Base-by-base conservation (phyloP, 2,888 invertebrate genomes). In the Trissolcus japonicus region DNA sequence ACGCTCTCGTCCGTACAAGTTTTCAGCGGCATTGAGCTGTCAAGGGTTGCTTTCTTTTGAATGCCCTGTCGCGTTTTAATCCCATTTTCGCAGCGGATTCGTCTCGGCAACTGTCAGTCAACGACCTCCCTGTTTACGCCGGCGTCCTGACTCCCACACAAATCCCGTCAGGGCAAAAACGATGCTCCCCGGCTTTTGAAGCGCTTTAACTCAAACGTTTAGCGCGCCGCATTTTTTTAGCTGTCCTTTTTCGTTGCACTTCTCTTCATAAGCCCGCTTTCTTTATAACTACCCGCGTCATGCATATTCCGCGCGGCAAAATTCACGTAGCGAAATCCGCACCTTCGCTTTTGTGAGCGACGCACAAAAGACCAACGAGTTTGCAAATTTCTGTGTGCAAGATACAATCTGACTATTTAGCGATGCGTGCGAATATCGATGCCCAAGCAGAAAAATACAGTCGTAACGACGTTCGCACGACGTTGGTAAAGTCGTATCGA, bases 11-110 rank as follows among this genome's bases (percentile, higher is more conserved):
- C 79, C 83, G 81, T 83, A 85, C 82, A 84, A 84, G 83, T 84
- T 85, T 83, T 83, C 86, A 87, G 87, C 87, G 86, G 84, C 79
- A 88, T 88, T 87, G 87, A 86, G 86, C 83, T 83, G 88, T 88
- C 87, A 86, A 85, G 86, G 79, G 83, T 83, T 82, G 85, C 84
- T 85, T 86, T 86, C 61, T 85, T 85, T 66, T 78, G 81, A 83
- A 83, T 83, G 80, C 81, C 69, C 82, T 80, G 84, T 83, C 84
- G 82, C 69, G 82, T 80, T 81, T 81, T 87, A 87, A 87, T 87
- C 86, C 85, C 67, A 83, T 85, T 85, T 80, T 80, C 73, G 77
- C 80, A 83, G 82, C 82, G 80, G 79, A 83, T 84, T 82, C 82
- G 82, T 83, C 85, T 83, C 79, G 78, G 83, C 83, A 79, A 81